Base-by-base conservation (phyloP, 2,797 vertebrate species). In the Pteronotus mesoamericanus region DNA sequence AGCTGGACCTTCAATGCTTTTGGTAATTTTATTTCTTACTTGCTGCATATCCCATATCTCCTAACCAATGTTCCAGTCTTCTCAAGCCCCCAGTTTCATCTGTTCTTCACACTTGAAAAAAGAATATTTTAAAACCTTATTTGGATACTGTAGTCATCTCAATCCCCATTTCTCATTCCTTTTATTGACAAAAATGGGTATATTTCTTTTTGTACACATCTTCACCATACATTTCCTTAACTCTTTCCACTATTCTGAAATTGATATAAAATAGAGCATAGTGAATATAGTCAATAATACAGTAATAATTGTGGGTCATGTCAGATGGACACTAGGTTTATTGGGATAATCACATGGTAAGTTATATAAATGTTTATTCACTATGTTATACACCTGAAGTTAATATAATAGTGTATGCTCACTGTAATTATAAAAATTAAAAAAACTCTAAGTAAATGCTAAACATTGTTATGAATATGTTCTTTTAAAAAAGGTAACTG, bases 211-310 rank as follows among this genome's bases (percentile, higher is more conserved):
- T 55, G 44, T 44, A 44, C 1, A 29, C 39, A n/a, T 89, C 59
- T 91, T 95, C n/a, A 57, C 39, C 5, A 55, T 26, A 85, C 46
- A 86, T 74, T 91, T 22, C 32, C 18, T 84, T 96, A 95, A 85
- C n/a, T 55, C 55, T 88, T 86, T 85, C 16, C 26, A 80, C 29
- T 55, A 57, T 69, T 66, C 32, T 78, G 53, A 94, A 94, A 82
- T 85, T 79, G 39, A 26, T 80, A 9, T 59, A 80, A 80, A 59
- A 55, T 42, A 32, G 37, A 32, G 9, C 26, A 57, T 21, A 29
- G 5, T 0, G 3, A 80, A 80, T 42, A 80, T 59, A 59, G 55
- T 80, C 15, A 42, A 29, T 59, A 32, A 59, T 59, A 42, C 37
- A 59, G 53, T 79, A 79, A 59, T 80, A 80, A 32, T 10, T 10